phyloP scores from a whole-genome alignment of 2,113 vertebrate genomes.

The Dasypus novemcinctus region DNA sequence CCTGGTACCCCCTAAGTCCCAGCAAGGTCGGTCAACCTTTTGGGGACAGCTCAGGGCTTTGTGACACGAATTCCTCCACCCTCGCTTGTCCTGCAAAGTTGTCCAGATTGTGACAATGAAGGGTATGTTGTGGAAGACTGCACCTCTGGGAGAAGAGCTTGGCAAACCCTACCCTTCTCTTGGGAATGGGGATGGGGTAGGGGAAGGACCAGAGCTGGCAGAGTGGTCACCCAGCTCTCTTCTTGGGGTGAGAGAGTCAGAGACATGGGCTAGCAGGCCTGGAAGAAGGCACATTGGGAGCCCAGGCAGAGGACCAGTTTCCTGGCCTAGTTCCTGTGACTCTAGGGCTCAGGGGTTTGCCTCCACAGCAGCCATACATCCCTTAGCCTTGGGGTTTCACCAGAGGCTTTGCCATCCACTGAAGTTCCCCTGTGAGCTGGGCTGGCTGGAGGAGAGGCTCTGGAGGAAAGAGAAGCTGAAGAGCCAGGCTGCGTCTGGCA shows the following conservation, averaged over 20 bases:
- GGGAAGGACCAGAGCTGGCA: neutral
- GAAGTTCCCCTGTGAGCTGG: neutral
- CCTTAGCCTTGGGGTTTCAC: neutral
- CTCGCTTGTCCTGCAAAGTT: neutral
- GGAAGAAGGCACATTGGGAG: neutral
- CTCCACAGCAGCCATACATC: neutral
- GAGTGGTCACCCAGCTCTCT: neutral
- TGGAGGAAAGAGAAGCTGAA: neutral
- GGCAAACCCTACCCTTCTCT: neutral
- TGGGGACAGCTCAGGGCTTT: neutral
- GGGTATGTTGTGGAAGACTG: neutral
- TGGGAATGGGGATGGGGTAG: no score
- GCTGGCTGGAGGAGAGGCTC: neutral
- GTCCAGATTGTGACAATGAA: neutral
- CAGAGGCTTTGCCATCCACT: neutral
- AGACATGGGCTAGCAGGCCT: neutral
- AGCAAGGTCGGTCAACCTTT: neutral
- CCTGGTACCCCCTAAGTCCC: neutral
- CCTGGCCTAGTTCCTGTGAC: neutral
- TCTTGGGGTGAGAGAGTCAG: neutral
- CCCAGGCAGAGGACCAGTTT: neutral
- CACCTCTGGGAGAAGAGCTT: neutral
- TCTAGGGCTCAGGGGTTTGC: neutral
- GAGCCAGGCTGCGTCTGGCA: neutral
- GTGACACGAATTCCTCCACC: neutral